These are phyloP conservation scores for Lepidotrigona ventralis DNA, from an alignment of 1,140 invertebrate species.

Conservation along the genomic window DNA sequence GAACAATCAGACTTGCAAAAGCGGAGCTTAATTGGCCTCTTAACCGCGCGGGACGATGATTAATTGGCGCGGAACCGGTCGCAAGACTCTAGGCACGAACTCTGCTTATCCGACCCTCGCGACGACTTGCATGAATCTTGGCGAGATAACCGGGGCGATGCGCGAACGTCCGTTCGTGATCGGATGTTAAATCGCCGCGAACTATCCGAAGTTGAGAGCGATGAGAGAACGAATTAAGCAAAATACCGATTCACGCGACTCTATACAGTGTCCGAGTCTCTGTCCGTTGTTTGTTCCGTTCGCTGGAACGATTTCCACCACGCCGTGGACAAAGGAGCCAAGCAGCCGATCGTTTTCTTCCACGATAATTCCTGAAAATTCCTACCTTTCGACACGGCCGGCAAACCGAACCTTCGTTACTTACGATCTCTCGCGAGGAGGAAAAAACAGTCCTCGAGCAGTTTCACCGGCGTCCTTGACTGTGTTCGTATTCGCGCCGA, in stretches of 20 bases:
- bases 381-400: not conserved
- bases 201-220: not conserved
- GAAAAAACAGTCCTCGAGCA: conserved; percentile 16
- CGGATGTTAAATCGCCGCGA: conserved; percentile 48
- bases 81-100: conserved; percentile 8
- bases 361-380: conserved; percentile 19
- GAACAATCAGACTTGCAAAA: conserved; percentile 74
- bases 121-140: conserved; percentile 46
- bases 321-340: conserved; percentile 2
- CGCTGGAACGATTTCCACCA: not conserved
- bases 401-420: conserved; percentile 12
- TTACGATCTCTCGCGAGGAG: not conserved
- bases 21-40: conserved; percentile 69
- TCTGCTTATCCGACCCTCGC: not conserved
- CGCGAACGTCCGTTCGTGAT: conserved; percentile 2
- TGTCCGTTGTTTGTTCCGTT: not conserved
- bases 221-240: not conserved
- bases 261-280: not conserved
- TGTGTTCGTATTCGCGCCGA: conserved; percentile 4
- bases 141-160: conserved; percentile 11
- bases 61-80: conserved; percentile 61
- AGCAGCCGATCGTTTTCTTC: not conserved
- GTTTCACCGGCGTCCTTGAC: conserved; percentile 12
- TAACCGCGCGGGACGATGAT: conserved; percentile 68
- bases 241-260: not conserved